Base-by-base conservation (phyloP, 2,797 vertebrate genomes). In the Enteromius afrohamiltoni region DNA sequence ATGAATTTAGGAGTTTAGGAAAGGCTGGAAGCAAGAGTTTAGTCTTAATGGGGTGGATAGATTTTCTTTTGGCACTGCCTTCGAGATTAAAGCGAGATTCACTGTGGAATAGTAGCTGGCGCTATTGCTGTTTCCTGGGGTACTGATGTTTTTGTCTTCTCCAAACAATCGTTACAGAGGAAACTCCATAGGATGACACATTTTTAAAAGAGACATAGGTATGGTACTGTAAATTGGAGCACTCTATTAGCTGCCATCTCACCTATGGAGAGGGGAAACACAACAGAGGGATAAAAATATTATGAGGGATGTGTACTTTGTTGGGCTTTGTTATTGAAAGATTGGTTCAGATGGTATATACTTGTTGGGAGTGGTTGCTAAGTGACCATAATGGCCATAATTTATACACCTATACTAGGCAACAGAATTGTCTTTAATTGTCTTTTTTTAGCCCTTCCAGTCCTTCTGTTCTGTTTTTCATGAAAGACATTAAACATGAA, bases 1-100 rank as follows among this genome's bases (percentile, higher is more conserved):
- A 78, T 83, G 75, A 83, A 78, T 71, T n/a, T n/a, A n/a, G n/a
- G 62, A 47, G 75, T 83, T 83, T 26, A 77, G 64, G 53, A 47
- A 83, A 62, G 40, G 21, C 53, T 60, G 65, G 49, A 58, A 55
- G 53, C 55, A 40, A 37, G n/a, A 55, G 51, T 51, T 51, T 60
- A 58, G 51, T 1, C 21, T 58, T 70, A 42, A 81, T 42, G 62
- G 26, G 26, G 49, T 45, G 17, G 69, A 76, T 60, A 49, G 70
- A 74, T 74, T 79, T 55, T 42, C 65, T 23, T 69, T 37, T 76
- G 42, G 47, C 82, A 83, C 9, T 77, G 23, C 21, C 19, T 80
- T 77, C 55, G 51, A 77, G 42, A 83, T 47, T 78, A 16, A 77
- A 77, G 51, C 13, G 23, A 55, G 73, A 45, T 13, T 77, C 14